phyloP scores from a whole-genome alignment of 2,113 vertebrate species.

The Hipposideros armiger region DNA sequence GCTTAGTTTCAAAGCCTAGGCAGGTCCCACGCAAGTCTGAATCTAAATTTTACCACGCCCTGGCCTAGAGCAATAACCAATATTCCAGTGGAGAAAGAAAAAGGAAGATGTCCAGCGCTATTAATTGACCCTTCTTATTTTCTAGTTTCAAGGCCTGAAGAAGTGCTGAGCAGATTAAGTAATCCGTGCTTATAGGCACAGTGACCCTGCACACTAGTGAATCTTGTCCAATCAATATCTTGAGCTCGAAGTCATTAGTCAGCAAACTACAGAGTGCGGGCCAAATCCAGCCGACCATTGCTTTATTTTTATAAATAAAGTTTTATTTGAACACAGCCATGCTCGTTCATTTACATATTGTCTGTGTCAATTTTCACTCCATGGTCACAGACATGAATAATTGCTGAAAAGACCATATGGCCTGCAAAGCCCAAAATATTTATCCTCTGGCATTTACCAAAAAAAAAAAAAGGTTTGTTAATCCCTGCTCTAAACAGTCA shows the following conservation, averaged over 20 bases:
- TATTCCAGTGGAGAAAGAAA: background rate
- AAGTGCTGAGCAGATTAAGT: background rate
- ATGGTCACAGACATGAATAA: background rate
- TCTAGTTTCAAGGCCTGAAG: background rate
- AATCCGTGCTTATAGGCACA: background rate
- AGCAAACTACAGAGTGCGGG: background rate
- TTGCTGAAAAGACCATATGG: background rate
- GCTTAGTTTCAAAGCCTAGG: background rate
- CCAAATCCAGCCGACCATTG: background rate
- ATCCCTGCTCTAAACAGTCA: background rate
- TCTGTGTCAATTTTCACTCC: background rate
- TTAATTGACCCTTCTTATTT: background rate
- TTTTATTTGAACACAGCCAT: background rate
- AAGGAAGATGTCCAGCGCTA: background rate
- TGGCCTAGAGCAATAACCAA: background rate
- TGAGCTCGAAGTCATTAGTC: background rate
- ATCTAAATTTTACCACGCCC: background rate
- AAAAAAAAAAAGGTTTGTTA: background rate
- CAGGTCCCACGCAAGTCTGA: background rate
- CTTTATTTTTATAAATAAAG: background rate
- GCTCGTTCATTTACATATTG: background rate
- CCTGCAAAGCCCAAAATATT: conserved; percentile 3
- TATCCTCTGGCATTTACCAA: conserved; percentile 4
- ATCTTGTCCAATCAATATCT: background rate
- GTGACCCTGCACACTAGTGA: background rate